These are phyloP conservation scores for Acrocephalus kingi DNA, from an alignment of 2,113 vertebrate species.

Conservation along the genomic window DNA sequence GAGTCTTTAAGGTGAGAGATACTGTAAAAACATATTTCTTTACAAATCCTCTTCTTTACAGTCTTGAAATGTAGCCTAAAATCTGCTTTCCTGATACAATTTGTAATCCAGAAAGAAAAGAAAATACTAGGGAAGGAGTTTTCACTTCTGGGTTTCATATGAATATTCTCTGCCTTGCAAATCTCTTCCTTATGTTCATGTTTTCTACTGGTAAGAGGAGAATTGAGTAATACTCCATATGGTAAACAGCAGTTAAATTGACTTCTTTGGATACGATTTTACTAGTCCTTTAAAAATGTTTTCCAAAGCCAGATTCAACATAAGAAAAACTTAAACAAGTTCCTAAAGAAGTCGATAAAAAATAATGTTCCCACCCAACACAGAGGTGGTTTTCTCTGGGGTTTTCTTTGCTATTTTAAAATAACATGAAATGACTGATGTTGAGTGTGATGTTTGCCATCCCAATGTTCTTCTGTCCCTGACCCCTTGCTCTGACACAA, in stretches of 20 bases:
- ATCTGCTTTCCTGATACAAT: background rate
- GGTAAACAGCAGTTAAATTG: constrained; percentile 39
- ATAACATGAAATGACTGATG: rapidly evolving
- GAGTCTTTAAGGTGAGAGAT: background rate
- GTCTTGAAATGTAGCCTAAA: background rate
- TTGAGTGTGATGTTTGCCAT: background rate
- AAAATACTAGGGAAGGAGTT: background rate
- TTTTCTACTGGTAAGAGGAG: constrained; percentile 7
- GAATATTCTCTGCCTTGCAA: background rate
- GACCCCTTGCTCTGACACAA: background rate
- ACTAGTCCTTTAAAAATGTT: constrained; percentile 1
- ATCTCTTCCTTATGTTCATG: constrained; percentile 40
- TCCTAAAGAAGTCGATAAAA: background rate
- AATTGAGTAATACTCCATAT: constrained; percentile 54
- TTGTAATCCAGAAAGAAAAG: background rate
- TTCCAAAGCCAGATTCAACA: background rate
- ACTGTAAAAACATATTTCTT: background rate
- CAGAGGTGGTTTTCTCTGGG: background rate
- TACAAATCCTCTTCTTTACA: background rate
- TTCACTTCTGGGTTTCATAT: background rate
- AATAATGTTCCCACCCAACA: background rate
- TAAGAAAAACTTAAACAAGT: background rate
- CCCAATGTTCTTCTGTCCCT: background rate
- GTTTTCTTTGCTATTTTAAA: background rate
- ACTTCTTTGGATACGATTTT: background rate